Percentiles rank a stretch among this genome's conserved stretches.
These are phyloP conservation scores for Abramis brama DNA, from an alignment of 2,113 vertebrate species.

Conservation along the genomic window DNA sequence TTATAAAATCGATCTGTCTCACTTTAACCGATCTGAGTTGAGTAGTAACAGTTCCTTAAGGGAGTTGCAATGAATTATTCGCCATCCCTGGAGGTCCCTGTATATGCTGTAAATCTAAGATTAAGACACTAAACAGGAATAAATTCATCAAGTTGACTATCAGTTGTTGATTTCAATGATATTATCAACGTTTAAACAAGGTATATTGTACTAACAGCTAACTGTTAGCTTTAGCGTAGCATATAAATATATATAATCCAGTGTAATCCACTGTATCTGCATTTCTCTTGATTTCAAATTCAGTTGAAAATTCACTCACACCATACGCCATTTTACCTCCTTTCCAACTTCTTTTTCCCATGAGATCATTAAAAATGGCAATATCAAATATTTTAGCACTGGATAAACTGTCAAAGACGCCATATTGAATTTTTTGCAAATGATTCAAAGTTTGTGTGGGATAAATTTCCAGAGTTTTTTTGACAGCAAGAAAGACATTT, in stretches of 20 bases:
- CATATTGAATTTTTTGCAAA: neutral
- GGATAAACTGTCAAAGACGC: neutral
- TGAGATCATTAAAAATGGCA: conserved; percentile 58
- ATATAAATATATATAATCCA: neutral
- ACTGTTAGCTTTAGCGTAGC: neutral
- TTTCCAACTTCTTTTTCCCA: conserved; percentile 70
- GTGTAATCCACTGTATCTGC: neutral
- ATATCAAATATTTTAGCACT: neutral
- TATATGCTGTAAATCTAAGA: neutral
- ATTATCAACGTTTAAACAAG: neutral
- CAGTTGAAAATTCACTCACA: conserved; percentile 62
- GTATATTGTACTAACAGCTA: neutral
- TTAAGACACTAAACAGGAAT: conserved; percentile 6
- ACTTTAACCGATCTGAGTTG: neutral
- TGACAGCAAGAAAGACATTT: neutral
- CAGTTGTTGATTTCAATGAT: neutral
- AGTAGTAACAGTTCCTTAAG: neutral
- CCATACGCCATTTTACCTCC: conserved; percentile 71
- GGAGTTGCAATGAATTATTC: conserved; percentile 33
- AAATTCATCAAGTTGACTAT: neutral
- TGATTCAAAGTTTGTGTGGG: neutral
- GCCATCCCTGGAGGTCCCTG: neutral
- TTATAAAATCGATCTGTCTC: conserved; percentile 34
- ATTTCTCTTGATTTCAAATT: conserved; percentile 61
- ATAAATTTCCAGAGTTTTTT: neutral